Base-by-base conservation (phyloP, 2,888 invertebrate genomes). In the Drosophila parthenogenetica region DNA sequence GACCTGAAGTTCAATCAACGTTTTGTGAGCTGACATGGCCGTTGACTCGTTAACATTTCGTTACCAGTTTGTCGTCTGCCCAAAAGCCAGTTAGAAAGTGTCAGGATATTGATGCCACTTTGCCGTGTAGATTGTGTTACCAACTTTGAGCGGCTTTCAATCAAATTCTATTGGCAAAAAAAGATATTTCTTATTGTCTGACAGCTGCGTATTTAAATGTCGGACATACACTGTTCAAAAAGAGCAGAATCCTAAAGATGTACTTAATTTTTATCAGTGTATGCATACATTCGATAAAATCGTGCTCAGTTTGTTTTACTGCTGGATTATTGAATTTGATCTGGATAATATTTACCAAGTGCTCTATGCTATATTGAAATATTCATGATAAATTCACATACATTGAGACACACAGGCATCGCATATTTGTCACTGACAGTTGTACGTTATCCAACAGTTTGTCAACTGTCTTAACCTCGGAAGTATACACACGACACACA, bases 371-470 rank as follows among this genome's bases (percentile, higher is more conserved):
- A 39, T 55, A 64, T 68, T 46, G 46, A 60, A 57, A 74, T 74
- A 62, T 54, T 51, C 57, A 45, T 60, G 63, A 63, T 75, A 46
- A 59, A 32, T 25, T 59, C 54, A 16, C 49, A 57, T 5, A 25
- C 25, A 14, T 5, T 42, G 29, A 40, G 11, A 22, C 10, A 49
- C 14, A 29, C 37, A 39, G 10, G 5, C 13, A 10, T 19, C 57
- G 32, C 32, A 40, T 51, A 57, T 63, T 53, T 58, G 68, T 35
- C 57, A 60, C 32, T 57, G 63, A 61, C 46, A 76, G 53, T 72
- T 75, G 68, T 62, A 43, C 48, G 48, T 69, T 75, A 51, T 61
- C 48, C 53, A 60, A 62, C 73, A 81, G 87, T 74, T 79, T 85
- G 76, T 80, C 86, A 82, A 79, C 62, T 69, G 77, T 71, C 67